Percentiles rank a stretch among this genome's conserved stretches.
These are phyloP conservation scores for Chloropsis hardwickii DNA, from an alignment of 2,113 vertebrate species.

Conservation along the genomic window DNA sequence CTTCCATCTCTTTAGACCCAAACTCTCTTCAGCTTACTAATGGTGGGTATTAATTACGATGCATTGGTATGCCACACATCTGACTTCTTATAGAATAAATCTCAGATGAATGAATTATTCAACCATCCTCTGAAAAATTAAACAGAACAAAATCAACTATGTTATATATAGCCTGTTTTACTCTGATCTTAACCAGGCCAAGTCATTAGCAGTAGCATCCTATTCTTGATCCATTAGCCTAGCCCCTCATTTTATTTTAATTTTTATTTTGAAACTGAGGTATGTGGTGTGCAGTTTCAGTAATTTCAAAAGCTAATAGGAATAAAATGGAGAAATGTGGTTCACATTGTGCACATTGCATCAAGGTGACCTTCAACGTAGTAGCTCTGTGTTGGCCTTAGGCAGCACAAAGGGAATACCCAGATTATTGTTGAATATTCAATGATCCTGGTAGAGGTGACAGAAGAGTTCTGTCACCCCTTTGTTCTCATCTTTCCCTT, in stretches of 20 bases:
- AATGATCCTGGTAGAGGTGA: not conserved
- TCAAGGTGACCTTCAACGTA: not conserved
- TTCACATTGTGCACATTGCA: not conserved
- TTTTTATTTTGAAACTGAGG: not conserved
- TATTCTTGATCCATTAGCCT: not conserved
- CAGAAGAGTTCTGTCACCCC: rapidly evolving
- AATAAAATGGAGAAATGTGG: rapidly evolving
- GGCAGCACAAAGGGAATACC: not conserved
- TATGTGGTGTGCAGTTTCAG: not conserved
- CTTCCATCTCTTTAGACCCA: slow-evolving; percentile 74
- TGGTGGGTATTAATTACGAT: slow-evolving; percentile 68
- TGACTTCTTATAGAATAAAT: not conserved
- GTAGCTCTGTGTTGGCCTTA: not conserved
- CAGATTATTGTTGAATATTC: not conserved
- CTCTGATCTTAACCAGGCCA: not conserved
- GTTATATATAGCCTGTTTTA: not conserved
- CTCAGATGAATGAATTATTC: not conserved
- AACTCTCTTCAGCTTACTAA: slow-evolving; percentile 75
- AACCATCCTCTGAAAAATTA: not conserved
- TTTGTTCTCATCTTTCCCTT: not conserved
- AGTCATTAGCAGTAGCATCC: not conserved
- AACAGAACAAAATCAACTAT: not conserved
- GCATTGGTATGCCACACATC: not conserved
- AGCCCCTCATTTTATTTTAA: not conserved
- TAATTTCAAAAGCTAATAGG: not conserved